These are phyloP conservation scores for Chelon labrosus DNA, from an alignment of 2,797 vertebrate genomes.

Conservation along the genomic window DNA sequence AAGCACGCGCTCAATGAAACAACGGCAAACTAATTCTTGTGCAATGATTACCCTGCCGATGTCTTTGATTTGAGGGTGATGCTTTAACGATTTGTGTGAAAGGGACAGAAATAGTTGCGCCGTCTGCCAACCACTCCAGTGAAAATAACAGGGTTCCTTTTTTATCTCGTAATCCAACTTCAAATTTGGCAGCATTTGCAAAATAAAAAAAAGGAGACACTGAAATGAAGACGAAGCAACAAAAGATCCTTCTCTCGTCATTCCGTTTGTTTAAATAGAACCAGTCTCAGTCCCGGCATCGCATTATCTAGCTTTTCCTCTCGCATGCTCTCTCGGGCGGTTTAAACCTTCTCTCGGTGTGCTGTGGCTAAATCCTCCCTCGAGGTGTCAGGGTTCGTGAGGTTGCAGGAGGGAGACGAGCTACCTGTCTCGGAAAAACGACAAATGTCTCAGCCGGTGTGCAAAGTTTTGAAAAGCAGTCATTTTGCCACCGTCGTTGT, in stretches of 20 bases:
- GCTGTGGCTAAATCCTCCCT: conserved; percentile 34
- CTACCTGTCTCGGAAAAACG: neutral
- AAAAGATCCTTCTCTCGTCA: conserved; percentile 34
- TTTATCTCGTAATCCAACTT: conserved; percentile 30
- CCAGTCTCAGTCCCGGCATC: conserved; percentile 23
- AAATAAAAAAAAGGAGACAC: conserved; percentile 18
- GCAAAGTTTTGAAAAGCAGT: neutral
- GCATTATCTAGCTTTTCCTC: conserved; percentile 23
- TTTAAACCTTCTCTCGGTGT: conserved; percentile 19
- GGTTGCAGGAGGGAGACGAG: conserved; percentile 12
- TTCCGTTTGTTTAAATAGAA: conserved; percentile 53
- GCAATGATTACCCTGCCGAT: neutral
- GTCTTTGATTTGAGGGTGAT: neutral
- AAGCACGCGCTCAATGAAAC: neutral
- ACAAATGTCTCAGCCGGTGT: neutral
- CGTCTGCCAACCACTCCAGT: conserved; percentile 6
- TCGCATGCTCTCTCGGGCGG: conserved; percentile 2
- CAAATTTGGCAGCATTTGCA: conserved; percentile 34
- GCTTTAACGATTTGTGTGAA: conserved; percentile 7
- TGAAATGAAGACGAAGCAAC: conserved; percentile 36
- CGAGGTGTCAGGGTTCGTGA: conserved; percentile 28
- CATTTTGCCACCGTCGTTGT: neutral
- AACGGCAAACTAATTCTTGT: neutral
- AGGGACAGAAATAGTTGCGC: conserved; percentile 8
- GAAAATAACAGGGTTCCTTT: conserved; percentile 35